Conservation (phyloP, 2,113 vertebrate species). For the Hippocampus abdominalis region DNA sequence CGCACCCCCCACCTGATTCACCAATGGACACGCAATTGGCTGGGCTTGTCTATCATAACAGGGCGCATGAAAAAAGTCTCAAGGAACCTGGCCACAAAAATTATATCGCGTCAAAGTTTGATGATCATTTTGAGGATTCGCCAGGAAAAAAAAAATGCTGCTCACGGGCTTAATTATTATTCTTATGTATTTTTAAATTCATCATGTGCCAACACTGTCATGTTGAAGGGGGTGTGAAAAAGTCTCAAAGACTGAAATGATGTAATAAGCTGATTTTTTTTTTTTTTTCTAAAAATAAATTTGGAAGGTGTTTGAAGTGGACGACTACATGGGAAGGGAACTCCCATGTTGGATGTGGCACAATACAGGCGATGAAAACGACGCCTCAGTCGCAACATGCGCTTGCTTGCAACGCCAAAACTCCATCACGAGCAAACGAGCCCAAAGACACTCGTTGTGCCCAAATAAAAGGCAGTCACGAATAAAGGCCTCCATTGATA, state of each 20-base stretch:
- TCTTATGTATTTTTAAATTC: background rate
- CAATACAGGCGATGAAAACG: conserved; percentile 18
- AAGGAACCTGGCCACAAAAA: background rate
- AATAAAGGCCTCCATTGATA: conserved; percentile 49
- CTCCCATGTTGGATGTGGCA: conserved; percentile 11
- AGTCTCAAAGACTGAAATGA: background rate
- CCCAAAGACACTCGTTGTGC: conserved; percentile 3
- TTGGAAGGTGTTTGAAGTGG: background rate
- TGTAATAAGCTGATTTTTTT: background rate
- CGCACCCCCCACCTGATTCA: background rate
- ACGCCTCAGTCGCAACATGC: conserved; percentile 29
- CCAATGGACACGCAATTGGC: too few species aligned
- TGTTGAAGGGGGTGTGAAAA: too few species aligned
- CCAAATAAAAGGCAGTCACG: conserved; percentile 23
- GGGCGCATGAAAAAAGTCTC: background rate
- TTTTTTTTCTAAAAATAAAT: background rate
- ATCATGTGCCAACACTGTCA: background rate
- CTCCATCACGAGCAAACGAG: conserved; percentile 45
- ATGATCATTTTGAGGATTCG: background rate
- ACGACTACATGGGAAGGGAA: background rate
- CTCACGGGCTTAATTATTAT: background rate
- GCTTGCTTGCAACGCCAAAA: conserved; percentile 43
- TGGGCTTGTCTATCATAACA: background rate
- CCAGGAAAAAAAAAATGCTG: background rate
- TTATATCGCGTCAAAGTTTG: background rate